phyloP scores from a whole-genome alignment of 92 coral and sea anemone species.

The Epizoanthus scotinus region DNA sequence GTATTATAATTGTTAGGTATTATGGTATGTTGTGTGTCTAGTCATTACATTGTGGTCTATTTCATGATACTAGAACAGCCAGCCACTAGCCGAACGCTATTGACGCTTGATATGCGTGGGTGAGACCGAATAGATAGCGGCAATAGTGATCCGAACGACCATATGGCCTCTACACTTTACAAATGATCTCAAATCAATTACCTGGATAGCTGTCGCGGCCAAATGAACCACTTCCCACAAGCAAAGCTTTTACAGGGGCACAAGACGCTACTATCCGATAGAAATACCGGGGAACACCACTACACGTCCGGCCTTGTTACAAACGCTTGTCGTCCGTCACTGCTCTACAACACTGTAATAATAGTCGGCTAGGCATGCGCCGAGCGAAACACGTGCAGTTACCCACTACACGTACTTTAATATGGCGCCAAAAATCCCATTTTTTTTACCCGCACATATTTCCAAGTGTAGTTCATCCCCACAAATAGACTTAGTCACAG shows the following conservation, averaged over 20 bases:
- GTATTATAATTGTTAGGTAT: not conserved
- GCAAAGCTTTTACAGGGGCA: not conserved
- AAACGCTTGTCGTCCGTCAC: constrained; percentile 19
- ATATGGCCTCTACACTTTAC: not conserved
- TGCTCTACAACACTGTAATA: constrained; percentile 26
- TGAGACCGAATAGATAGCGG: constrained; percentile 35
- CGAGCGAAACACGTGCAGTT: constrained; percentile 42
- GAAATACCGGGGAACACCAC: not conserved
- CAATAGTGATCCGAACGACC: not conserved
- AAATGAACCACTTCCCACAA: not conserved
- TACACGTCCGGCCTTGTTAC: not conserved
- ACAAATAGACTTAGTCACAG: not conserved
- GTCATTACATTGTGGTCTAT: not conserved
- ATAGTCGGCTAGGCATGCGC: constrained; percentile 47
- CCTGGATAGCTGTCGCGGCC: constrained; percentile 14
- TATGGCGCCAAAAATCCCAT: not conserved
- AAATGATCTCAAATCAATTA: constrained; percentile 22
- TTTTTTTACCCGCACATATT: not conserved
- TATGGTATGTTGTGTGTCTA: not conserved
- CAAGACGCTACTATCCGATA: not conserved
- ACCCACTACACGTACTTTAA: constrained; percentile 1
- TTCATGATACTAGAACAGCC: not conserved
- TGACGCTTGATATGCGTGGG: constrained; percentile 22
- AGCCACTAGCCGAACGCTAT: not conserved
- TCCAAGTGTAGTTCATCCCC: not conserved